These are phyloP conservation scores for Agrochola circellaris DNA, from an alignment of 2,888 invertebrate genomes.

Conservation along the genomic window DNA sequence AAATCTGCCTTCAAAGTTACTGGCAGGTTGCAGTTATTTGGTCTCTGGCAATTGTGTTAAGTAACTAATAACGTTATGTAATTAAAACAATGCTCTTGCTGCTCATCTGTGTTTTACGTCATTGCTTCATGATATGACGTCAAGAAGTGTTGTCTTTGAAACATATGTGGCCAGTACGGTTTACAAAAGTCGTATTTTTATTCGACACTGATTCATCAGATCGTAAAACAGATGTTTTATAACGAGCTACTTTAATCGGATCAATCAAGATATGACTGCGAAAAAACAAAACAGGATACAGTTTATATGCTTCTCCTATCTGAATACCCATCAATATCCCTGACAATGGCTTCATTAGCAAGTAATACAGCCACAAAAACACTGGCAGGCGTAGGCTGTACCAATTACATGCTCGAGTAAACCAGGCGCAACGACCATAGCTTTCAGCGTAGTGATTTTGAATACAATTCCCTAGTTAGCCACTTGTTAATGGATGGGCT, in stretches of 20 bases:
- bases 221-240: background rate
- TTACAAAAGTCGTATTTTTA: slow-evolving; percentile 12
- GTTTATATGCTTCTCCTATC: slow-evolving; percentile 14
- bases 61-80: slow-evolving; percentile 34
- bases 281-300: slow-evolving; percentile 32
- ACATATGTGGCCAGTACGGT: slow-evolving; percentile 30
- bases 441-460: slow-evolving; percentile 72
- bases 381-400: slow-evolving; percentile 66
- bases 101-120: slow-evolving; percentile 35
- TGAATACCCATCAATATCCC: slow-evolving; percentile 36
- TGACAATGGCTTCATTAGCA: slow-evolving; percentile 67
- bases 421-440: slow-evolving; percentile 76
- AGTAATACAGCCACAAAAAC: slow-evolving; percentile 66
- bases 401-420: slow-evolving; percentile 83
- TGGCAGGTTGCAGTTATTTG: slow-evolving; percentile 24
- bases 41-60: slow-evolving; percentile 19
- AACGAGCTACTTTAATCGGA: background rate
- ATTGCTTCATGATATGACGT: slow-evolving; percentile 49
- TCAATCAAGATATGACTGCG: background rate
- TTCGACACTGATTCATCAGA: slow-evolving; percentile 27
- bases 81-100: slow-evolving; percentile 24
- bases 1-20: slow-evolving; percentile 36
- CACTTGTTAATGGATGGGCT: slow-evolving; percentile 77
- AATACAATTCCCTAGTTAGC: slow-evolving; percentile 75
- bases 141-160: slow-evolving; percentile 31